Conservation (phyloP, 2,888 invertebrate genomes). For the Chymomyza procnemis region DNA sequence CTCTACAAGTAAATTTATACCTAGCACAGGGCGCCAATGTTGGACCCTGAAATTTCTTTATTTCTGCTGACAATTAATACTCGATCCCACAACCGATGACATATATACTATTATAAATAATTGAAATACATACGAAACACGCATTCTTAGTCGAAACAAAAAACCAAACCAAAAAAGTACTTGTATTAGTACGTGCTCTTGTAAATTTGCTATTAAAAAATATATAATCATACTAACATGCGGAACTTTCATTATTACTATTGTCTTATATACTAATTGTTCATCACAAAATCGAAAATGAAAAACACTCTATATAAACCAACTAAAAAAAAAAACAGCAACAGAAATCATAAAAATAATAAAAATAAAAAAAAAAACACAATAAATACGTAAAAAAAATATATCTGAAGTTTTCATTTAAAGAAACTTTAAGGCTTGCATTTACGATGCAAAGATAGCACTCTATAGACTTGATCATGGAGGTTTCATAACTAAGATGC, state of each 20-base stretch:
- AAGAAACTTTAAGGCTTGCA: no score
- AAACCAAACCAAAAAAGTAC: background rate
- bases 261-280: conserved; percentile 38
- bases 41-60: background rate
- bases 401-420: background rate
- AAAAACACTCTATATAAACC: conserved; percentile 41
- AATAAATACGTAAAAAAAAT: background rate
- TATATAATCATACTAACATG: background rate
- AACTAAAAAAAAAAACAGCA: conserved; percentile 16
- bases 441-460: no score
- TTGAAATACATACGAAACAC: background rate
- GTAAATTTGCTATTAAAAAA: background rate
- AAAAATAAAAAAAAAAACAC: background rate
- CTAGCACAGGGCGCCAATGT: background rate
- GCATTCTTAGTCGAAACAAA: background rate
- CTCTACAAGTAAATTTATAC: background rate
- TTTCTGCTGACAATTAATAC: background rate
- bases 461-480: no score
- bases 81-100: background rate
- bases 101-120: background rate
- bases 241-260: conserved; percentile 9
- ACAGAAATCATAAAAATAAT: background rate
- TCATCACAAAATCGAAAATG: conserved; percentile 41
- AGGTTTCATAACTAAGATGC: no score
- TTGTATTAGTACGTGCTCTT: background rate